Conservation (phyloP, 2,113 vertebrate species). For the Pygoscelis adeliae region DNA sequence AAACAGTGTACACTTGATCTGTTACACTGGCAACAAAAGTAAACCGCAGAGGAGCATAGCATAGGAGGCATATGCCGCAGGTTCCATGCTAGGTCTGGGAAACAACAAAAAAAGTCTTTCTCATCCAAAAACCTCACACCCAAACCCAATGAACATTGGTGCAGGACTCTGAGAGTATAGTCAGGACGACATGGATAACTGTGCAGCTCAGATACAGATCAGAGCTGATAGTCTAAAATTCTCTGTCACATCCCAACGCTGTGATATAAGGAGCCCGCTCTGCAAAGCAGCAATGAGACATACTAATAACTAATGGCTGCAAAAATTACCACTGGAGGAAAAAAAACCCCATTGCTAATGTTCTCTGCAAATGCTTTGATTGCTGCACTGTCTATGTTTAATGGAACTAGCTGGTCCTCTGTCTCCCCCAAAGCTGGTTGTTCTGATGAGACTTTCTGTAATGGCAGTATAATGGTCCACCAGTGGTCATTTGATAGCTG, state of each 20-base stretch:
- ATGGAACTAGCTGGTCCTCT: not conserved
- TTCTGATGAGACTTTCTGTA: not conserved
- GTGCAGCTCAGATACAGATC: not conserved
- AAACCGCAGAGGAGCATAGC: not conserved
- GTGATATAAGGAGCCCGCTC: not conserved
- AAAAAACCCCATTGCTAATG: not conserved
- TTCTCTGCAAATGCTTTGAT: not conserved
- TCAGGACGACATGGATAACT: not conserved
- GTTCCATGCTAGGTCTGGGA: not conserved
- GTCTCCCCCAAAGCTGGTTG: not conserved
- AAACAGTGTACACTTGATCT: not conserved
- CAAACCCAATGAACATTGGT: not conserved
- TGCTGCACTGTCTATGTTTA: not conserved
- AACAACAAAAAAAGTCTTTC: not conserved
- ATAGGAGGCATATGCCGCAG: accelerated
- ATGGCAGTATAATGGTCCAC: not conserved
- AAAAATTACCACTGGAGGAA: not conserved
- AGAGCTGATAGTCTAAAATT: not conserved
- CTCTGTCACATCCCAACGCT: not conserved
- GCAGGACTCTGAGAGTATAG: not conserved
- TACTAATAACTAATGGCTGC: not conserved
- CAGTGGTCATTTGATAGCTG: not conserved
- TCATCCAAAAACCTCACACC: not conserved
- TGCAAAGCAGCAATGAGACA: not conserved
- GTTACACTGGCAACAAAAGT: not conserved